These are phyloP conservation scores for Dusona sp. DNA, from an alignment of 2,888 invertebrate genomes.

Conservation along the genomic window DNA sequence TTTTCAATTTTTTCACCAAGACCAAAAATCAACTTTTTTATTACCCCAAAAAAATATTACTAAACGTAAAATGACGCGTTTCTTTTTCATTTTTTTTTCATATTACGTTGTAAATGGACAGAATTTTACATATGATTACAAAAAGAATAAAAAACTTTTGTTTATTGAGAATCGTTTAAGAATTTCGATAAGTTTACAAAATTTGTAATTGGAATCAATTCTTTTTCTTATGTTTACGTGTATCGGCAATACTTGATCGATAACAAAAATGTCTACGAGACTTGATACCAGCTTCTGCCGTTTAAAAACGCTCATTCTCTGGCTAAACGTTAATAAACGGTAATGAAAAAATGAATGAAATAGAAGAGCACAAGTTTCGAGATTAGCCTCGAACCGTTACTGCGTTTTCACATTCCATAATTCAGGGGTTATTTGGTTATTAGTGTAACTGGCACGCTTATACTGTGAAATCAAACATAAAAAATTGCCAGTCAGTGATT, in stretches of 20 bases:
- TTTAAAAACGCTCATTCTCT: constrained; percentile 39
- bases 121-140: not conserved
- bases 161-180: not conserved
- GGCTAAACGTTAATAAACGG: constrained; percentile 20
- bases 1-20: constrained; percentile 27
- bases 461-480: constrained; percentile 22
- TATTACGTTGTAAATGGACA: not conserved
- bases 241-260: constrained; percentile 18
- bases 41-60: not conserved
- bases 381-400: constrained; percentile 51
- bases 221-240: not conserved
- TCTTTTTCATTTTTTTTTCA: not conserved
- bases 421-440: constrained; percentile 55
- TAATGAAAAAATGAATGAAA: constrained; percentile 9
- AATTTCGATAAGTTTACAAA: not conserved
- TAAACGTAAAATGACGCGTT: not conserved
- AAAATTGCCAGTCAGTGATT: constrained; percentile 16
- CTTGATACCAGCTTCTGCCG: constrained; percentile 45
- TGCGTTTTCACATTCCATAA: constrained; percentile 61
- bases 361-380: constrained; percentile 35
- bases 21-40: constrained; percentile 37
- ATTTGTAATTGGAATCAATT: not conserved
- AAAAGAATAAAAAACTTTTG: not conserved
- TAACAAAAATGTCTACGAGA: constrained; percentile 31
- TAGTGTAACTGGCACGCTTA: constrained; percentile 27